Percentiles rank a stretch among this genome's conserved stretches.
Evolutionary conservation across 2,888 invertebrate species (phyloP).

Genomic region (Odontomyia ornata): DNA sequence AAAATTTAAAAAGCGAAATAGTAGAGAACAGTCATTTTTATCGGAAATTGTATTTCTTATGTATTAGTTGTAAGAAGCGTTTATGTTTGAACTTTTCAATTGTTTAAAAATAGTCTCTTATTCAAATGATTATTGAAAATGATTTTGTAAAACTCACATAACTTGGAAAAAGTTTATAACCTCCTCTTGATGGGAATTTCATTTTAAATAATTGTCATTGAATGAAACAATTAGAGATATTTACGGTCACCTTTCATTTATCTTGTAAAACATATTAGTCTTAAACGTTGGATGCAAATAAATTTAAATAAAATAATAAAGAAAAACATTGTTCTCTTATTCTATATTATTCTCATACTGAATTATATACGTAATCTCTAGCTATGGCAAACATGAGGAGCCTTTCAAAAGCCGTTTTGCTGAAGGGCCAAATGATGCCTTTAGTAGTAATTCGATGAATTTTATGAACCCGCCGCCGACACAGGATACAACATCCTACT

Average conservation of each 20-base stretch:
- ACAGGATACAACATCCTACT: background rate
- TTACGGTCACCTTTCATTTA: background rate
- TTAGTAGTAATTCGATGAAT: constrained; percentile 2
- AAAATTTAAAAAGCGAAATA: background rate
- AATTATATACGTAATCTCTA: constrained; percentile 24
- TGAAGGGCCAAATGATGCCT: constrained; percentile 4
- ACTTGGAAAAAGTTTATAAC: too few relatives aligned
- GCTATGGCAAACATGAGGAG: background rate
- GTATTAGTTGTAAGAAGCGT: background rate
- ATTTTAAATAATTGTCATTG: too few relatives aligned
- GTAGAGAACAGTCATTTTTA: background rate
- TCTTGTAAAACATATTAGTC: constrained; percentile 30
- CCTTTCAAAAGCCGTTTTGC: background rate
- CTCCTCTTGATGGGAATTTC: too few relatives aligned
- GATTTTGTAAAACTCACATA: too few relatives aligned
- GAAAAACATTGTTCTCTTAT: constrained; percentile 1
- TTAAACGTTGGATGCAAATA: constrained; percentile 28
- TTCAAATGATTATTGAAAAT: too few relatives aligned
- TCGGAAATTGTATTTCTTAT: background rate
- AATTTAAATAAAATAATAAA: constrained; percentile 35
- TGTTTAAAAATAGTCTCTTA: background rate
- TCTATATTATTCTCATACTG: constrained; percentile 2
- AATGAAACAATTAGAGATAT: too few relatives aligned
- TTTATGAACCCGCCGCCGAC: background rate
- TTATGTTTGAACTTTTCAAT: background rate